A percentile compares a stretch with the other conserved stretches of the same genome.
Conservation (phyloP, 1,140 invertebrate genomes). For the Himalopsyche phryganea region DNA sequence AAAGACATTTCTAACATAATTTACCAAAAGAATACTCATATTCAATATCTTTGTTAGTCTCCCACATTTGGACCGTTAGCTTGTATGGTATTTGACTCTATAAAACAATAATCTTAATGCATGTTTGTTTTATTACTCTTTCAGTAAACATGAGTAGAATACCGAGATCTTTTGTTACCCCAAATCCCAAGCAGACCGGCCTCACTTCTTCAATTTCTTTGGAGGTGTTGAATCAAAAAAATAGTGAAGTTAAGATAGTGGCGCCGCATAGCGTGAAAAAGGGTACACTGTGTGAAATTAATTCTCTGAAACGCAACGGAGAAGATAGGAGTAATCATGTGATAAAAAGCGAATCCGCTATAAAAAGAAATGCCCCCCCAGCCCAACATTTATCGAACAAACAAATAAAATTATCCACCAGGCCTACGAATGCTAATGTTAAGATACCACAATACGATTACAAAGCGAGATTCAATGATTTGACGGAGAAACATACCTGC, state of each 20-base stretch:
- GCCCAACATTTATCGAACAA: slow-evolving; percentile 12
- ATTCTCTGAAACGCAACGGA: background rate
- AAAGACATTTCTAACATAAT: too few relatives aligned
- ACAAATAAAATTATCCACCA: slow-evolving; percentile 19
- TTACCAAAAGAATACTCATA: too few relatives aligned
- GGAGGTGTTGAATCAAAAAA: slow-evolving; percentile 7
- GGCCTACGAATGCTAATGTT: slow-evolving; percentile 34
- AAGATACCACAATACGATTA: slow-evolving; percentile 58
- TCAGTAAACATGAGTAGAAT: slow-evolving; percentile 30
- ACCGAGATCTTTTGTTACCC: slow-evolving; percentile 23
- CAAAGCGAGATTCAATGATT: slow-evolving; percentile 57
- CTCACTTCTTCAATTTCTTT: slow-evolving; percentile 13
- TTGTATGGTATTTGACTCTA: too few relatives aligned
- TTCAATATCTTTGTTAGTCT: too few relatives aligned
- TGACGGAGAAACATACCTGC: slow-evolving; percentile 56
- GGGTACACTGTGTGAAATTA: slow-evolving; percentile 3
- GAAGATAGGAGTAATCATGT: background rate
- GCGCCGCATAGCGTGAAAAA: slow-evolving; percentile 1
- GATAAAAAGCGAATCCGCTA: background rate
- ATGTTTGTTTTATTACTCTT: too few relatives aligned
- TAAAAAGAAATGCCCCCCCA: slow-evolving; percentile 20
- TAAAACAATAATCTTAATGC: too few relatives aligned
- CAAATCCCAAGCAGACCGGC: slow-evolving; percentile 5
- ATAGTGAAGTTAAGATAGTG: too few relatives aligned
- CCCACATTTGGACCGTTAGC: too few relatives aligned